phyloP scores from a whole-genome alignment of 2,888 invertebrate species.

The Yponomeuta evonymella region DNA sequence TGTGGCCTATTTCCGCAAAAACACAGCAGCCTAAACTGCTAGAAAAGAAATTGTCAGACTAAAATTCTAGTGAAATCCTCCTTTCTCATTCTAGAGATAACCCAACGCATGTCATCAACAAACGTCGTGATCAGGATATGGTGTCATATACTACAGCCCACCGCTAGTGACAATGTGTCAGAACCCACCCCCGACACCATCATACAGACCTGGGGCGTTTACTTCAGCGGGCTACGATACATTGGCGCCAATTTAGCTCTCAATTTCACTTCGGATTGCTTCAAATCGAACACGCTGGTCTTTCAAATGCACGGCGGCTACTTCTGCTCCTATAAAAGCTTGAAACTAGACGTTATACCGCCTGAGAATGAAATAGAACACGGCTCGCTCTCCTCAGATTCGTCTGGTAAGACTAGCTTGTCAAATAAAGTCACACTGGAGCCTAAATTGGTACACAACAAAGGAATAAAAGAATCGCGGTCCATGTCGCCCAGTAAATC shows the following conservation, averaged over 20 bases:
- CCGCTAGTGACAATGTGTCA: constrained; percentile 31
- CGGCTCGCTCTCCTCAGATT: constrained; percentile 59
- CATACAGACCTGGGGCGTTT: constrained; percentile 88
- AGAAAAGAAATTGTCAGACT: background rate
- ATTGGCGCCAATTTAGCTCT: constrained; percentile 82
- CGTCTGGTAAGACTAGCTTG: constrained; percentile 54
- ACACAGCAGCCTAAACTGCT: too few species aligned
- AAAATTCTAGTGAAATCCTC: background rate
- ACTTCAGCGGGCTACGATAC: constrained; percentile 88
- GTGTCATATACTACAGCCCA: constrained; percentile 52
- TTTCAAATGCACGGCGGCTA: constrained; percentile 93
- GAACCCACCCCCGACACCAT: constrained; percentile 69
- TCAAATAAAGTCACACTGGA: constrained; percentile 55
- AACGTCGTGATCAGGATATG: constrained; percentile 68
- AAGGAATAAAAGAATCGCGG: constrained; percentile 49
- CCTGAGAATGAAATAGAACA: constrained; percentile 63
- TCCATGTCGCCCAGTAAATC: constrained; percentile 60
- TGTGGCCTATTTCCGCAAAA: too few species aligned
- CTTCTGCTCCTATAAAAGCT: constrained; percentile 80
- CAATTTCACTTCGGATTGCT: constrained; percentile 79
- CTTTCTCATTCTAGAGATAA: constrained; percentile 52
- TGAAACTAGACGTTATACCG: constrained; percentile 67
- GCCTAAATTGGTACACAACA: constrained; percentile 45
- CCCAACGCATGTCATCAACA: constrained; percentile 63
- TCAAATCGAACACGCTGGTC: constrained; percentile 84